Evolutionary conservation across 2,113 vertebrate species (phyloP).

Genomic region (Parus major): DNA sequence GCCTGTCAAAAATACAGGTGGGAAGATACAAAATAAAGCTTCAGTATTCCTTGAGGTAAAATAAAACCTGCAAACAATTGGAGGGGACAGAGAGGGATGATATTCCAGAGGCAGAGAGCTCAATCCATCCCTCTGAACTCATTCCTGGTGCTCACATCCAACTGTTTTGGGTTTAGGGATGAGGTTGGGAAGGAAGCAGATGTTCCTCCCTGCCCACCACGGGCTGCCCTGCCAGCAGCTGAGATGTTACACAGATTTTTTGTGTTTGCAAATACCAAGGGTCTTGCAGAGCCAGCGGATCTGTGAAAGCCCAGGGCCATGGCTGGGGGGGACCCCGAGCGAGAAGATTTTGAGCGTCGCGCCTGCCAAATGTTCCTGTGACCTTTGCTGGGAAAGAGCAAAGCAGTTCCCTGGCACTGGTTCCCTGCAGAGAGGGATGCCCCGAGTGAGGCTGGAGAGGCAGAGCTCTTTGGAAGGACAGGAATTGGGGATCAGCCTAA

Average conservation of each 20-base stretch:
- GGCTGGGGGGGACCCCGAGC: neutral
- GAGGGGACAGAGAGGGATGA: neutral
- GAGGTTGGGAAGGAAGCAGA: neutral
- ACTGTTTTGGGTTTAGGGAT: rapidly evolving
- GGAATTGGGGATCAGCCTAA: neutral
- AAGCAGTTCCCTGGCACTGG: neutral
- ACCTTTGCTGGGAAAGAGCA: conserved; percentile 57
- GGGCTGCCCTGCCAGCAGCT: neutral
- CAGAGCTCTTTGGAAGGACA: neutral
- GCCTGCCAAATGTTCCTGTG: conserved; percentile 15
- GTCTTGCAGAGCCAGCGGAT: neutral
- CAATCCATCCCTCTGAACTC: neutral
- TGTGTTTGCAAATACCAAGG: neutral
- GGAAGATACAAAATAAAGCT: neutral
- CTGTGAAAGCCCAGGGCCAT: neutral
- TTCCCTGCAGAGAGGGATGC: neutral
- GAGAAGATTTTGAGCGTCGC: neutral
- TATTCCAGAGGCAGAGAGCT: neutral
- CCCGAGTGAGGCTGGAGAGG: neutral
- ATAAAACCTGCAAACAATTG: neutral
- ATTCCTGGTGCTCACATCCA: rapidly evolving
- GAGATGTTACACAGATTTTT: neutral
- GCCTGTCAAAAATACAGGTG: neutral
- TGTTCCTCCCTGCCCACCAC: neutral
- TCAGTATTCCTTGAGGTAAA: neutral